Evolutionary conservation across 2,888 invertebrate species (phyloP).

Genomic region (Andrena camellia): DNA sequence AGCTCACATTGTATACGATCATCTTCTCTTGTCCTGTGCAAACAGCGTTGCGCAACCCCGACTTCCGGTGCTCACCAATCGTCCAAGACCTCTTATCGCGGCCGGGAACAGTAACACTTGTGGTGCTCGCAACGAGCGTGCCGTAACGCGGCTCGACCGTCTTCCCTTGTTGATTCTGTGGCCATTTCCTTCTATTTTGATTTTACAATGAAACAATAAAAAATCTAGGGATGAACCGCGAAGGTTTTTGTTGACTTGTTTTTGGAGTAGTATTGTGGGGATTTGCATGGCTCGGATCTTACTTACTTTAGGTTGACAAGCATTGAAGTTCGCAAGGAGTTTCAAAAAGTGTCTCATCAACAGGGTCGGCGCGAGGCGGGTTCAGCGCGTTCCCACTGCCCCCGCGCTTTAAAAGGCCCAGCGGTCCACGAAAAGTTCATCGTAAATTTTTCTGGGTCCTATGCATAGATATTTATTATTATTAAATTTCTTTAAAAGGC

Average conservation of each 20-base stretch:
- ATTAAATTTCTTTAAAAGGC: too few relatives aligned
- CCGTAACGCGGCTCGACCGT: not conserved
- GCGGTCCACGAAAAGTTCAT: too few relatives aligned
- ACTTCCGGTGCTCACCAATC: slow-evolving; percentile 55
- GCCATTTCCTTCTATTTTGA: not conserved
- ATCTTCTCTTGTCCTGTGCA: slow-evolving; percentile 29
- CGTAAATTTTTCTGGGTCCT: too few relatives aligned
- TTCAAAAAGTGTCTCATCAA: not conserved
- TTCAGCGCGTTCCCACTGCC: too few relatives aligned
- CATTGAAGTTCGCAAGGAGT: not conserved
- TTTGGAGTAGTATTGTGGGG: not conserved
- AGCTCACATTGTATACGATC: slow-evolving; percentile 22
- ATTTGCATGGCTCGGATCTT: not conserved
- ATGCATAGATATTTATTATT: too few relatives aligned
- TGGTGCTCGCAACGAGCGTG: not conserved
- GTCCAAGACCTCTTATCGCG: slow-evolving; percentile 32
- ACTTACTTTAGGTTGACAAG: not conserved
- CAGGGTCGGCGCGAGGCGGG: not conserved
- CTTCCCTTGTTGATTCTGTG: slow-evolving; percentile 2
- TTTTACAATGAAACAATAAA: not conserved
- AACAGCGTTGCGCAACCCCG: slow-evolving; percentile 45
- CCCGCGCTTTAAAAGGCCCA: too few relatives aligned
- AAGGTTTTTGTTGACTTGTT: not conserved
- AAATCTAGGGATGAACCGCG: not conserved
- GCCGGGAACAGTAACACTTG: slow-evolving; percentile 47